Conservation (phyloP, 2,797 vertebrate genomes). For the Neostethus bicornis region DNA sequence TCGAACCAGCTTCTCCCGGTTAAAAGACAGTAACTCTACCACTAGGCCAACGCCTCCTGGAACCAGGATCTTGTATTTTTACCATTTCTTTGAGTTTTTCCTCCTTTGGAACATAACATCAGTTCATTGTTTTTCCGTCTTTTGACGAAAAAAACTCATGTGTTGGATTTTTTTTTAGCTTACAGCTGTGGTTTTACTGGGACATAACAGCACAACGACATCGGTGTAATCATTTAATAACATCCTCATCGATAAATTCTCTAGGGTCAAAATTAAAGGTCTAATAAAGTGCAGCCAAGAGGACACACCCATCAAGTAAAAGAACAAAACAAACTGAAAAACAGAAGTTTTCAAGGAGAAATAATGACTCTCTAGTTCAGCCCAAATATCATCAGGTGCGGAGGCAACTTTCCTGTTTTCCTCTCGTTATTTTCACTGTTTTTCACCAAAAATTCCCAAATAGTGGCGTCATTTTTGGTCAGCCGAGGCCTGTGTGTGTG, state of each 20-base stretch:
- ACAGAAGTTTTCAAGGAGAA: conserved; percentile 23
- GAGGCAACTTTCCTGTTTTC: conserved; percentile 31
- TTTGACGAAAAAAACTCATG: neutral
- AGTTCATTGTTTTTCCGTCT: neutral
- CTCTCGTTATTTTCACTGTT: conserved; percentile 25
- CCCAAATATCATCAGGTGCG: conserved; percentile 46
- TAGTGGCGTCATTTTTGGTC: conserved; percentile 60
- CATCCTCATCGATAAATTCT: conserved; percentile 34
- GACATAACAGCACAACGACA: conserved; percentile 3
- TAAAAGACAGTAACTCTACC: too few relatives aligned
- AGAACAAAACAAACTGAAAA: conserved; percentile 41
- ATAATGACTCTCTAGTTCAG: conserved; percentile 27
- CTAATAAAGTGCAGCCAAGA: conserved; percentile 28
- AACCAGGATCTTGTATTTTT: neutral
- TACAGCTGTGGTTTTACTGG: conserved; percentile 1
- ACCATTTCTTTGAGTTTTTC: neutral
- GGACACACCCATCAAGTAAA: conserved; percentile 60
- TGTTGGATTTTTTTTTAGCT: neutral
- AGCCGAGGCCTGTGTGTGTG: conserved; percentile 22
- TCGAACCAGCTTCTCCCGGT: too few relatives aligned
- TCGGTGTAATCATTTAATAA: conserved; percentile 1
- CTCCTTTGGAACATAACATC: conserved; percentile 4
- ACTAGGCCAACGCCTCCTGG: too few relatives aligned
- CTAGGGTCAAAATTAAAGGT: conserved; percentile 20
- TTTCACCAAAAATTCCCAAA: conserved; percentile 22